phyloP scores from a whole-genome alignment of 2,797 vertebrate species.

The Anolis apletophallus region DNA sequence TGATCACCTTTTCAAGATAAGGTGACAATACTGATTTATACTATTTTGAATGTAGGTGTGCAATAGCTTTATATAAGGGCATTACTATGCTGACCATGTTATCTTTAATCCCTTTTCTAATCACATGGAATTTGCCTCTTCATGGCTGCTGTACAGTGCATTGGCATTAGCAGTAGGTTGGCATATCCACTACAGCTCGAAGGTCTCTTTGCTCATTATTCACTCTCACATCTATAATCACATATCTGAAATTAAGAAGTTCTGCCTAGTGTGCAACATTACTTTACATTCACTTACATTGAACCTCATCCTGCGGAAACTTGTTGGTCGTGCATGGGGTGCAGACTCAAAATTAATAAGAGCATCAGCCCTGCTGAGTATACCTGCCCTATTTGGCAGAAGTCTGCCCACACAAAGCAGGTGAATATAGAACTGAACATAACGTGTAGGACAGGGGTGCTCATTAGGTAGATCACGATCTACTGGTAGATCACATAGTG shows the following conservation, averaged over 20 bases:
- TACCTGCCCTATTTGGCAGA: too few relatives aligned
- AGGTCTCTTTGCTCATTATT: neutral
- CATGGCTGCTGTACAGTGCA: neutral
- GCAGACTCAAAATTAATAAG: too few relatives aligned
- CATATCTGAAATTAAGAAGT: neutral
- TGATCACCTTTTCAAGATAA: neutral
- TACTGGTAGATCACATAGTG: too few relatives aligned
- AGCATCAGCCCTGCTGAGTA: too few relatives aligned
- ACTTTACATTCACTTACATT: neutral
- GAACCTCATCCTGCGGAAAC: neutral
- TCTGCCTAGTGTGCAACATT: neutral
- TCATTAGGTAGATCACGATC: too few relatives aligned
- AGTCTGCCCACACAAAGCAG: too few relatives aligned
- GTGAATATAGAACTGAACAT: too few relatives aligned
- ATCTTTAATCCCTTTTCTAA: neutral
- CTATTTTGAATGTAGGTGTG: neutral
- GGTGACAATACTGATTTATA: neutral
- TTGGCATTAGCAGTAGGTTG: neutral
- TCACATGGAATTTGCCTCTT: neutral
- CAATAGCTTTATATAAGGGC: neutral
- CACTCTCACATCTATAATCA: neutral
- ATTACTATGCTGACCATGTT: neutral
- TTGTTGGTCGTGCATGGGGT: too few relatives aligned
- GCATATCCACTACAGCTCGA: neutral
- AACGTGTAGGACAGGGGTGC: too few relatives aligned